Evolutionary conservation across 2,113 vertebrate genomes (phyloP), one percentile per base, ranked within the genome.

Genomic region (Urocitellus parryii): DNA sequence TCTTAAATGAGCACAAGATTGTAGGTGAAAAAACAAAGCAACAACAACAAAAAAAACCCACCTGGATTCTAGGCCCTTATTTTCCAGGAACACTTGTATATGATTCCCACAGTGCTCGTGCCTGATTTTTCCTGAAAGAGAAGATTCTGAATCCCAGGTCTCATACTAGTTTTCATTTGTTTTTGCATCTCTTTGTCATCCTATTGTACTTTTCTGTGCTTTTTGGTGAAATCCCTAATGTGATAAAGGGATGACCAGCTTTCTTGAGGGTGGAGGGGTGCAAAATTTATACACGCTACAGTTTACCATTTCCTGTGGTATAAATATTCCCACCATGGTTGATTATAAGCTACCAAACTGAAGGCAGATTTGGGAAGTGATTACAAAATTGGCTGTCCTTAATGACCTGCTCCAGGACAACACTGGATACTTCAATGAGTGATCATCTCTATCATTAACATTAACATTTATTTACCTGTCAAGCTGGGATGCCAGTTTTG

Each of bases 221-320:
- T 14, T 84, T 82, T 82, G 67, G 42, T 81, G 18, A 88, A 93
- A 76, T 65, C 27, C n/a, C 86, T 77, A 27, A n/a, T 72, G 13
- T 58, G 25, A 48, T 8, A 18, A 16, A 8, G 63, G n/a, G 56
- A 37, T 87, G 42, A n/a, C 27, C 34, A 58, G 48, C 22, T 86
- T 11, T 63, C 13, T 58, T 37, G n/a, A 9, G 34, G 24, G 5
- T 13, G 34, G 20, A 29, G 39, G 22, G 18, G 74, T 61, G 8
- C 34, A 39, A 72, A 73, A 48, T 81, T 84, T 27, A 20, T 22
- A 25, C 24, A 63, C 61, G 27, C 61, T 63, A 25, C 25, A 86
- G 58, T 34, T 32, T 83, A 48, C n/a, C n/a, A 5, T 56, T 76
- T 91, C 65, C 53, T 18, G 0, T 24, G 56, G 45, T 37, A 4